Conservation (phyloP, 92 coral and sea anemone species). For the Palythoa caribaeorum region DNA sequence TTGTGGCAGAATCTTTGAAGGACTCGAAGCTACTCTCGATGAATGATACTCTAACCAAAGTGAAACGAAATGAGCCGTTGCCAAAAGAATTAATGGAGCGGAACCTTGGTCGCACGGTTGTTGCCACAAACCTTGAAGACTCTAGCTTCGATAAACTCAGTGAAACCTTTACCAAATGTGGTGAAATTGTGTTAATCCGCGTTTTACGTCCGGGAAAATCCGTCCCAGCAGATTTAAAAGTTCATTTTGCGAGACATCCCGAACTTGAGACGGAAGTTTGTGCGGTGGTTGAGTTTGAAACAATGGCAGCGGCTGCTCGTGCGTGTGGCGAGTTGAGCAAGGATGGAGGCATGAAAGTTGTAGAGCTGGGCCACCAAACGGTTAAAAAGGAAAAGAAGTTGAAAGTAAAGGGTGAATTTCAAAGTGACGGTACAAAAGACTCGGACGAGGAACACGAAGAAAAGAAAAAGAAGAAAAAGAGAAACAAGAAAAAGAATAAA, state of each 20-base stretch:
- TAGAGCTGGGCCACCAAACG: slow-evolving; percentile 82
- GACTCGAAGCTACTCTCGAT: slow-evolving; percentile 77
- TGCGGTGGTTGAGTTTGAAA: slow-evolving; percentile 95
- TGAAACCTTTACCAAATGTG: slow-evolving; percentile 95
- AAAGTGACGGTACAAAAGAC: slow-evolving; percentile 80
- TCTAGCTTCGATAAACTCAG: slow-evolving; percentile 90
- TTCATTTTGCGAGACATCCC: slow-evolving; percentile 73
- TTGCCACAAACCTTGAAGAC: slow-evolving; percentile 80
- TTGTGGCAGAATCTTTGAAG: slow-evolving; percentile 88
- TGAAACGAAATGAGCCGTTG: slow-evolving; percentile 75
- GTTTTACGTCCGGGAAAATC: slow-evolving; percentile 92
- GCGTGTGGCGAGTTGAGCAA: slow-evolving; percentile 95
- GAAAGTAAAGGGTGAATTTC: slow-evolving; percentile 75
- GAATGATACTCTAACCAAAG: slow-evolving; percentile 92
- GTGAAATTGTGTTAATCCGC: slow-evolving; percentile 93
- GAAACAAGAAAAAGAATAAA: slow-evolving; percentile 82
- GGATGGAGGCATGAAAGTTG: slow-evolving; percentile 91
- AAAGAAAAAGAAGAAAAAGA: slow-evolving; percentile 79
- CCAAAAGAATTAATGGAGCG: slow-evolving; percentile 92
- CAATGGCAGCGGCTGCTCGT: slow-evolving; percentile 99
- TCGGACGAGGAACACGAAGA: slow-evolving; percentile 93
- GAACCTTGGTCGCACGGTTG: slow-evolving; percentile 95
- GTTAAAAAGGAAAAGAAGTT: slow-evolving; percentile 82
- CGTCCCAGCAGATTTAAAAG: slow-evolving; percentile 89
- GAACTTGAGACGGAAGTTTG: slow-evolving; percentile 86